Conservation (phyloP, 2,113 vertebrate species). For the Myanophis thanlyinensis region DNA sequence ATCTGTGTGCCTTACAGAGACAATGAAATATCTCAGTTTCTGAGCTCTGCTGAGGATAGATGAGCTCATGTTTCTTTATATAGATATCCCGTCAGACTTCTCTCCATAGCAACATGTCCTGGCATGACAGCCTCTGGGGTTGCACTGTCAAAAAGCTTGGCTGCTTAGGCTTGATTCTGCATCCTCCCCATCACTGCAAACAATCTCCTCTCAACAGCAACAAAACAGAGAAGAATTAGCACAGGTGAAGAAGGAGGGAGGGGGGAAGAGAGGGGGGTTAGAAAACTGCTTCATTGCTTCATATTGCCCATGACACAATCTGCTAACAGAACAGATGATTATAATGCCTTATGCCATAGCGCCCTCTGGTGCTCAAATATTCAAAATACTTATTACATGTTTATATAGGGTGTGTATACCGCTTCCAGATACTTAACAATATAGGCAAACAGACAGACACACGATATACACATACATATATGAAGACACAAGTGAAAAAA, state of each 20-base stretch:
- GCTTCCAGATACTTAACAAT: background rate
- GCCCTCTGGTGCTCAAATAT: slow-evolving; percentile 50
- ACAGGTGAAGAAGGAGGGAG: background rate
- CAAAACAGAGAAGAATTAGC: background rate
- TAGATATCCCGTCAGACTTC: slow-evolving; percentile 64
- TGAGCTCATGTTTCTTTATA: slow-evolving; percentile 70
- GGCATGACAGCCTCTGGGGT: slow-evolving; percentile 30
- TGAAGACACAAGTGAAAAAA: background rate
- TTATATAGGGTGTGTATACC: background rate
- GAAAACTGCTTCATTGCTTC: background rate
- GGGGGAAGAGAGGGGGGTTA: background rate
- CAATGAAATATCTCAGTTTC: slow-evolving; percentile 33
- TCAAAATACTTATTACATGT: background rate
- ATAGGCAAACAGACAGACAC: background rate
- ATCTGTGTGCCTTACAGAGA: background rate
- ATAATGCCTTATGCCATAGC: slow-evolving; percentile 45
- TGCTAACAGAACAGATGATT: background rate
- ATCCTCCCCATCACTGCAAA: background rate
- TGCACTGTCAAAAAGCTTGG: background rate
- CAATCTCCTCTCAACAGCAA: slow-evolving; percentile 1
- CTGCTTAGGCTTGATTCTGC: background rate
- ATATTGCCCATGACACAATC: background rate
- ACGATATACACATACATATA: background rate
- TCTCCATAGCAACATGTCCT: slow-evolving; percentile 63
- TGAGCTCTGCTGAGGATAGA: slow-evolving; percentile 58